phyloP scores from a whole-genome alignment of 2,888 invertebrate species.

The Heliconius sara region DNA sequence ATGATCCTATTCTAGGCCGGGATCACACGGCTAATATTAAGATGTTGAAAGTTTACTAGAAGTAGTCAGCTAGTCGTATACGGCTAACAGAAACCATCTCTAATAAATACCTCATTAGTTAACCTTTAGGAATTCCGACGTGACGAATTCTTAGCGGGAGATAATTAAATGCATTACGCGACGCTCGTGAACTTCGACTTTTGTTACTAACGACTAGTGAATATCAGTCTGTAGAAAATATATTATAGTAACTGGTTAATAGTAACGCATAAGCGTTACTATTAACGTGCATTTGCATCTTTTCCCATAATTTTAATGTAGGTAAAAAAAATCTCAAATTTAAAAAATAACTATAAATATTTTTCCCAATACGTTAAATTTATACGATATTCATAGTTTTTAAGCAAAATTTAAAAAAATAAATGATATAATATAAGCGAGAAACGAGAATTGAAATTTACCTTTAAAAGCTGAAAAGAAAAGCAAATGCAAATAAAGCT shows the following conservation, averaged over 20 bases:
- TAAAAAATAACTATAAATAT: neutral
- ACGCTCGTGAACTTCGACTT: constrained; percentile 4
- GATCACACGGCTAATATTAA: too few relatives aligned
- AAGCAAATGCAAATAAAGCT: too few relatives aligned
- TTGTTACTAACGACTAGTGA: neutral
- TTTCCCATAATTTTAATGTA: neutral
- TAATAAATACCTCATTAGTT: constrained; percentile 21
- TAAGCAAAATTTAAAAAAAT: too few relatives aligned
- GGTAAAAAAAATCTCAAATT: neutral
- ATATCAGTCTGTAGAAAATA: neutral
- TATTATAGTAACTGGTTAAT: neutral
- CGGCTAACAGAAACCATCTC: neutral
- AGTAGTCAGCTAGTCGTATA: neutral
- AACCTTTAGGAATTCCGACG: constrained; percentile 19
- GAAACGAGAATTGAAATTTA: too few relatives aligned
- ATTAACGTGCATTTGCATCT: neutral
- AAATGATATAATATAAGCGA: too few relatives aligned
- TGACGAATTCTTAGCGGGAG: constrained; percentile 4
- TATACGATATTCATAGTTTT: too few relatives aligned
- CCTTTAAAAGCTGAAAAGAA: too few relatives aligned
- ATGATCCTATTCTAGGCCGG: too few relatives aligned
- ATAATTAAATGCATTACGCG: constrained; percentile 21
- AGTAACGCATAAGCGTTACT: too few relatives aligned
- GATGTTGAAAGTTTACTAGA: constrained; percentile 2
- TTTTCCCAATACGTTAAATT: neutral